Percentiles rank a stretch among this genome's conserved stretches.
These are phyloP conservation scores for Sinocyclocheilus maitianheensis DNA, from an alignment of 2,113 vertebrate genomes.

Conservation along the genomic window DNA sequence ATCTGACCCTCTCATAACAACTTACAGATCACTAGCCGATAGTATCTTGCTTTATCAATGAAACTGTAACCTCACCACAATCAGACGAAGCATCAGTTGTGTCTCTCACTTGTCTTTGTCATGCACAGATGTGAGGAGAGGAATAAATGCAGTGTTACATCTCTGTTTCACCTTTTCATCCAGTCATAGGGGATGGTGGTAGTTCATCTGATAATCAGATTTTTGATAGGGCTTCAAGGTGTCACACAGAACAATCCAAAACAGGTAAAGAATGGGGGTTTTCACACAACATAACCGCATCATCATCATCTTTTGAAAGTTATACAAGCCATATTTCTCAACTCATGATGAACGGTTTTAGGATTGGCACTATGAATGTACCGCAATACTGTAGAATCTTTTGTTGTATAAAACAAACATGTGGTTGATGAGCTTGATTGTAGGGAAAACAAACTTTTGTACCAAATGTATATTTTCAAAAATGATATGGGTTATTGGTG, in stretches of 20 bases:
- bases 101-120: slow-evolving; percentile 33
- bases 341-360: slow-evolving; percentile 39
- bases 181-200: slow-evolving; percentile 65
- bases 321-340: slow-evolving; percentile 57
- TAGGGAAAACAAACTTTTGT: background rate
- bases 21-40: slow-evolving; percentile 11
- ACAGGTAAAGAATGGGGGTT: slow-evolving; percentile 59
- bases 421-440: background rate
- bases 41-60: slow-evolving; percentile 25
- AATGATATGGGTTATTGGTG: background rate
- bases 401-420: slow-evolving; percentile 38
- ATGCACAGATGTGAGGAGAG: slow-evolving; percentile 65
- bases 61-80: slow-evolving; percentile 62
- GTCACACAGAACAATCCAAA: slow-evolving; percentile 61
- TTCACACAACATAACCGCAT: slow-evolving; percentile 66
- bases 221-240: slow-evolving; percentile 60
- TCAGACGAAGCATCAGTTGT: slow-evolving; percentile 52
- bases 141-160: slow-evolving; percentile 69
- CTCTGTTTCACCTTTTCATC: slow-evolving; percentile 70
- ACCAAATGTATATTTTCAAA: background rate
- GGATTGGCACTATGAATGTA: slow-evolving; percentile 57
- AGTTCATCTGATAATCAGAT: slow-evolving; percentile 66
- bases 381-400: slow-evolving; percentile 52
- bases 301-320: slow-evolving; percentile 66
- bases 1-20: slow-evolving; percentile 30